A percentile compares a stretch with the other conserved stretches of the same genome.
Evolutionary conservation across 1,140 invertebrate species (phyloP).

Genomic region (Polypedilum pembai): DNA sequence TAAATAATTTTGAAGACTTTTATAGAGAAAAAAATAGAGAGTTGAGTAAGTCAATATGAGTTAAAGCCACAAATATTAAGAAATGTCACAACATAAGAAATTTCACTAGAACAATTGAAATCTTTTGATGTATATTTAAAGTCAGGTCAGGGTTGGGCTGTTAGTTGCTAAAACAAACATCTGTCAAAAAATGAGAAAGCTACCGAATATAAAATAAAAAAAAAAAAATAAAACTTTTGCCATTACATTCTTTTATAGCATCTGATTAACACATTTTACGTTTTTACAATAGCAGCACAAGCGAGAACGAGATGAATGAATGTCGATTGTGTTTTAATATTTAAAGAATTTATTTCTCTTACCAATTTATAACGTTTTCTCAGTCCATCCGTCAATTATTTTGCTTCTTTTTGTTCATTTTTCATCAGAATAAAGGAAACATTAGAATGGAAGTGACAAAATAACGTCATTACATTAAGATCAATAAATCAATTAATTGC

Average conservation of each 20-base stretch:
- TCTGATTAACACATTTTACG: constrained; percentile 28
- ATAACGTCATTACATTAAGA: background rate
- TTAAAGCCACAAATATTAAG: background rate
- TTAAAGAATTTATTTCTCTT: constrained; percentile 4
- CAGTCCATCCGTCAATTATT: background rate
- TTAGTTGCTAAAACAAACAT: background rate
- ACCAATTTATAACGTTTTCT: constrained; percentile 18
- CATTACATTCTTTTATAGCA: constrained; percentile 21
- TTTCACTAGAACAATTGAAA: constrained; percentile 15
- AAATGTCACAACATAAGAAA: background rate
- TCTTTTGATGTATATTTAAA: background rate
- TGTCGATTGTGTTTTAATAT: background rate
- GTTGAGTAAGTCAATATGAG: background rate
- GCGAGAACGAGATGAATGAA: background rate
- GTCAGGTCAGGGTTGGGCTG: background rate
- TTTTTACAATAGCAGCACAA: background rate
- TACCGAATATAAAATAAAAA: background rate
- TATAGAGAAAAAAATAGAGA: background rate
- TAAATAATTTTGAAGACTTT: background rate
- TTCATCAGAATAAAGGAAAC: background rate
- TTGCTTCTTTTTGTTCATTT: background rate
- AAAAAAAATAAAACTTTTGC: constrained; percentile 3
- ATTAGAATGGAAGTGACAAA: background rate
- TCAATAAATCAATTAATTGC: constrained; percentile 19
- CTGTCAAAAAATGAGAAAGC: background rate